A percentile compares a stretch with the other conserved stretches of the same genome.
Conservation (phyloP, 2,888 invertebrate species). For the Teleogryllus oceanicus region DNA sequence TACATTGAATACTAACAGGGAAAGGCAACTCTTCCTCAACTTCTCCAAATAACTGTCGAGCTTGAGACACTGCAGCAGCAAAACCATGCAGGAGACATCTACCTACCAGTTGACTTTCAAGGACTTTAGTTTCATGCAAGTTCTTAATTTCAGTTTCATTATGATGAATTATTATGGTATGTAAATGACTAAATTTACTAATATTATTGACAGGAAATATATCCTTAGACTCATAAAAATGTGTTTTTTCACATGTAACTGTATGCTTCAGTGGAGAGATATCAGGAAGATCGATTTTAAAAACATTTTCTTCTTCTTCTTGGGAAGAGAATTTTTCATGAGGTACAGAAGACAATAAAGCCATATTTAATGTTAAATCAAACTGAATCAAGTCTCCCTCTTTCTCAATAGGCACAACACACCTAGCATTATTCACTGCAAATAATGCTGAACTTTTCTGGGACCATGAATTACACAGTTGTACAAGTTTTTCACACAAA, state of each 20-base stretch:
- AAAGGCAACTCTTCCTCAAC: conserved; percentile 63
- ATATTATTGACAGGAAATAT: conserved; percentile 51
- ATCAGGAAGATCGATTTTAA: conserved; percentile 60
- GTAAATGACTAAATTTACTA: conserved; percentile 44
- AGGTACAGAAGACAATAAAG: conserved; percentile 62
- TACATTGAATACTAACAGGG: conserved; percentile 77
- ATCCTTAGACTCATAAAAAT: conserved; percentile 62
- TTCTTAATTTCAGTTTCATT: conserved; percentile 64
- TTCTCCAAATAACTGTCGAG: conserved; percentile 69
- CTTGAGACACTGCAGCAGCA: conserved; percentile 71
- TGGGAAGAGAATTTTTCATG: conserved; percentile 54
- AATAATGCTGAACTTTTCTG: conserved; percentile 43
- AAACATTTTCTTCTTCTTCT: conserved; percentile 50
- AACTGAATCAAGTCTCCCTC: conserved; percentile 51
- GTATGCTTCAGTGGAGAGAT: conserved; percentile 72
- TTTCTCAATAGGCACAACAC: conserved; percentile 34
- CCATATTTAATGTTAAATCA: conserved; percentile 60
- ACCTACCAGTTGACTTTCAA: conserved; percentile 63
- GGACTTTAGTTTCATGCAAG: conserved; percentile 64
- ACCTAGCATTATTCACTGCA: conserved; percentile 28
- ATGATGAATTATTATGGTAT: conserved; percentile 74
- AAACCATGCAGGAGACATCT: conserved; percentile 71
- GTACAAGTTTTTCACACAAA: conserved; percentile 56
- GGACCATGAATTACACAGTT: conserved; percentile 63
- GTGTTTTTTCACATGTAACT: conserved; percentile 60